These are phyloP conservation scores for Karalla daura DNA, from an alignment of 2,797 vertebrate species.

Conservation along the genomic window DNA sequence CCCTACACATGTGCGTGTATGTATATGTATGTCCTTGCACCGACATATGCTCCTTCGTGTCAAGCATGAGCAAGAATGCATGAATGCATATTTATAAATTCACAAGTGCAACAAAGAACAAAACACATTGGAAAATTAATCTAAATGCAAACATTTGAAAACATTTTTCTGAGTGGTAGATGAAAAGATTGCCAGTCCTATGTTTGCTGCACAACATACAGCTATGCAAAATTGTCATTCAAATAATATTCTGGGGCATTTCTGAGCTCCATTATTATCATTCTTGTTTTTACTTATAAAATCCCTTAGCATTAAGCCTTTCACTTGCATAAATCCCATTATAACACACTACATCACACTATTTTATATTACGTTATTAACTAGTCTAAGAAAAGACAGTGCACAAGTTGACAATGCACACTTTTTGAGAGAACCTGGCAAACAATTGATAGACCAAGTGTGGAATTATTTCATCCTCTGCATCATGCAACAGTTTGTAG, in stretches of 20 bases:
- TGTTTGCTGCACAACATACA: too few relatives aligned
- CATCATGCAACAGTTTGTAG: conserved; percentile 12
- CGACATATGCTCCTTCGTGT: conserved; percentile 52
- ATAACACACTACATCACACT: too few relatives aligned
- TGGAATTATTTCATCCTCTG: conserved; percentile 30
- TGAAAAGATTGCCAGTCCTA: too few relatives aligned
- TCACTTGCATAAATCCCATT: too few relatives aligned
- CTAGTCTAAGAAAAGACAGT: not conserved
- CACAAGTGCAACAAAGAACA: conserved; percentile 31
- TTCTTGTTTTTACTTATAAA: too few relatives aligned
- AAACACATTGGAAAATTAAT: not conserved
- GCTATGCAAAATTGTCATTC: too few relatives aligned
- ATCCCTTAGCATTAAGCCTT: too few relatives aligned
- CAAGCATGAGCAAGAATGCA: conserved; percentile 19
- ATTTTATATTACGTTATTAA: too few relatives aligned
- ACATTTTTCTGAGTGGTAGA: too few relatives aligned
- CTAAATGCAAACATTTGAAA: not conserved
- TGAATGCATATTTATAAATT: conserved; percentile 22
- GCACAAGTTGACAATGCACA: not conserved
- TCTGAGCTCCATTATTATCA: too few relatives aligned
- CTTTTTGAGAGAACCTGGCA: conserved; percentile 37
- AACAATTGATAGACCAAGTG: conserved; percentile 28
- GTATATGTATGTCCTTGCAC: conserved; percentile 31
- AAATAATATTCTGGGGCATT: too few relatives aligned
- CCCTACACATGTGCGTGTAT: conserved; percentile 49